Evolutionary conservation across 2,888 invertebrate species (phyloP).

Genomic region (Agriopis aurantiaria): DNA sequence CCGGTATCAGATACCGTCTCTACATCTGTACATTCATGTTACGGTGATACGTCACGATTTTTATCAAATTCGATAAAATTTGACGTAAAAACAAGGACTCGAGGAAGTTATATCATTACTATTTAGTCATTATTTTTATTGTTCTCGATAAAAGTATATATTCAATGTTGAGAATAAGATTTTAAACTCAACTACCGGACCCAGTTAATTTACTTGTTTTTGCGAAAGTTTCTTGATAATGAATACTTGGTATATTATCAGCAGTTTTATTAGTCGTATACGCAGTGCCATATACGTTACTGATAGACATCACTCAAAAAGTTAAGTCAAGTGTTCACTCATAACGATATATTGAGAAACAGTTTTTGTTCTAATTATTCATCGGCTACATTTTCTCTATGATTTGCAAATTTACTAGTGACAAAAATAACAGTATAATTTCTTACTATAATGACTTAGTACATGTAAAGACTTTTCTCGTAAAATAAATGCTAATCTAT

Average conservation of each 20-base stretch:
- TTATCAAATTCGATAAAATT: constrained; percentile 44
- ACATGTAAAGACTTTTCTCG: neutral
- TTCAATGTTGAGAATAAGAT: constrained; percentile 11
- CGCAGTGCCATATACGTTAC: no score
- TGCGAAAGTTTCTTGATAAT: neutral
- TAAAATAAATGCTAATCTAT: neutral
- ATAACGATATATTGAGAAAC: no score
- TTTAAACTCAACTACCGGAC: constrained; percentile 16
- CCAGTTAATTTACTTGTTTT: constrained; percentile 16
- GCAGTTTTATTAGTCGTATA: no score
- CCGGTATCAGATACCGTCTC: constrained; percentile 21
- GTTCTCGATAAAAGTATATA: constrained; percentile 7
- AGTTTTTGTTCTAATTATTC: no score
- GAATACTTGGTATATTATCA: no score
- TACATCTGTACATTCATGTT: constrained; percentile 16
- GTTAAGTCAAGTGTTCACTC: no score
- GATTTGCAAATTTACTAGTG: no score
- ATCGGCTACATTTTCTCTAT: no score
- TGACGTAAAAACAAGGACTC: constrained; percentile 45
- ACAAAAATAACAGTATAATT: no score
- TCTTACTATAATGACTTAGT: no score
- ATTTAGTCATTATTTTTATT: constrained; percentile 24
- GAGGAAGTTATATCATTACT: constrained; percentile 37
- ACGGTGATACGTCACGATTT: constrained; percentile 37
- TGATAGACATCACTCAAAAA: no score